Evolutionary conservation across 1,140 invertebrate species (phyloP).

Genomic region (Melipona quadrifasciata): DNA sequence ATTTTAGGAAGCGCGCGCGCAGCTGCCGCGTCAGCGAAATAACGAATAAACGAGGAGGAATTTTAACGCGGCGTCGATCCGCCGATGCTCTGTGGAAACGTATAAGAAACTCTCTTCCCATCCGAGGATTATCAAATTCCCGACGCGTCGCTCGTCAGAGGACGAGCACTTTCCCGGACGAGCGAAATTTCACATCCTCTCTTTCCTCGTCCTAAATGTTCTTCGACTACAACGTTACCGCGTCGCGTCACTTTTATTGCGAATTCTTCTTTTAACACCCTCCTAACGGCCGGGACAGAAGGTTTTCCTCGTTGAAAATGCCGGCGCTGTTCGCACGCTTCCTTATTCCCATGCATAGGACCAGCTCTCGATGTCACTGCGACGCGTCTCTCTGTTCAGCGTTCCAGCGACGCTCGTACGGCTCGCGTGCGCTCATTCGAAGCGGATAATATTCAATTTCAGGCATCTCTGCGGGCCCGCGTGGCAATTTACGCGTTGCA

Average conservation of each 20-base stretch:
- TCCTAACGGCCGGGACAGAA: neutral
- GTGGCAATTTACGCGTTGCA: constrained; percentile 60
- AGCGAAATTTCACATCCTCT: constrained; percentile 35
- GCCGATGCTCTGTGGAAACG: neutral
- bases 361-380: constrained; percentile 54
- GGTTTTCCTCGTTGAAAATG: constrained; percentile 18
- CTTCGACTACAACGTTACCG: constrained; percentile 21
- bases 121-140: neutral
- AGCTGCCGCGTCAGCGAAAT: neutral
- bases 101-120: neutral
- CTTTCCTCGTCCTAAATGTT: constrained; percentile 25
- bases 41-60: neutral
- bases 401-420: neutral
- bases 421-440: constrained; percentile 45
- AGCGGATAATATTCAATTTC: constrained; percentile 68
- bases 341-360: constrained; percentile 46
- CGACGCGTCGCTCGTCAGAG: constrained; percentile 2
- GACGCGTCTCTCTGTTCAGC: constrained; percentile 30
- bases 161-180: constrained; percentile 6
- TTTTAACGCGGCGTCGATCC: neutral
- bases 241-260: constrained; percentile 35
- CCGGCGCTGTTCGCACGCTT: constrained; percentile 26
- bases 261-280: constrained; percentile 40
- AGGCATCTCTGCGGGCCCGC: constrained; percentile 47
- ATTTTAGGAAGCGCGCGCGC: too few relatives aligned